Evolutionary conservation across 1,140 invertebrate genomes (phyloP).

Genomic region (Solenopsis fugax): DNA sequence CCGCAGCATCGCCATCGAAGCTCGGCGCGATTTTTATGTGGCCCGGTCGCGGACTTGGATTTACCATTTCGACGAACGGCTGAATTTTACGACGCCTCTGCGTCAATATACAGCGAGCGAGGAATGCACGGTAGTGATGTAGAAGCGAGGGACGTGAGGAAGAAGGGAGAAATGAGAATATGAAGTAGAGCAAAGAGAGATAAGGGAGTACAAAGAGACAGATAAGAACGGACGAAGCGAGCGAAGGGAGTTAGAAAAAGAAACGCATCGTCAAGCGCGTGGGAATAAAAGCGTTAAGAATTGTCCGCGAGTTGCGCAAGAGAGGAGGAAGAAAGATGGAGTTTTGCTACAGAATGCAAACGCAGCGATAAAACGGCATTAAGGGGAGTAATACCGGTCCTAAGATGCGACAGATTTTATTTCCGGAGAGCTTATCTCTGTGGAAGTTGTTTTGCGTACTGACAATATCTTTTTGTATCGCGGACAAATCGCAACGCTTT

Average conservation of each 20-base stretch:
- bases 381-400: slow-evolving; percentile 9
- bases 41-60: slow-evolving; percentile 4
- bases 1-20: not conserved
- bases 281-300: slow-evolving; percentile 46
- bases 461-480: not conserved
- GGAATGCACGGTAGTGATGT: not conserved
- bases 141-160: no score
- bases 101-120: slow-evolving; percentile 12
- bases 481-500: not conserved
- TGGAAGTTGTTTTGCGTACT: not conserved
- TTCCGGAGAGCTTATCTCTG: not conserved
- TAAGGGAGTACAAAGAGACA: slow-evolving; percentile 25
- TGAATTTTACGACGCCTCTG: slow-evolving; percentile 24
- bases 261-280: slow-evolving; percentile 13
- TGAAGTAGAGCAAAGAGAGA: slow-evolving; percentile 48
- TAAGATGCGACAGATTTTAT: slow-evolving; percentile 13
- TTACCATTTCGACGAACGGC: not conserved
- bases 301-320: slow-evolving; percentile 6
- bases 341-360: slow-evolving; percentile 20
- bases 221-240: slow-evolving; percentile 32
- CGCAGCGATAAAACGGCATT: slow-evolving; percentile 22
- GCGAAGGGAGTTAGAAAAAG: not conserved
- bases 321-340: not conserved
- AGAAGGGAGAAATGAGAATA: slow-evolving; percentile 23
- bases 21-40: slow-evolving; percentile 26